phyloP scores from a whole-genome alignment of 1,140 invertebrate species.

The Psix sp. region DNA sequence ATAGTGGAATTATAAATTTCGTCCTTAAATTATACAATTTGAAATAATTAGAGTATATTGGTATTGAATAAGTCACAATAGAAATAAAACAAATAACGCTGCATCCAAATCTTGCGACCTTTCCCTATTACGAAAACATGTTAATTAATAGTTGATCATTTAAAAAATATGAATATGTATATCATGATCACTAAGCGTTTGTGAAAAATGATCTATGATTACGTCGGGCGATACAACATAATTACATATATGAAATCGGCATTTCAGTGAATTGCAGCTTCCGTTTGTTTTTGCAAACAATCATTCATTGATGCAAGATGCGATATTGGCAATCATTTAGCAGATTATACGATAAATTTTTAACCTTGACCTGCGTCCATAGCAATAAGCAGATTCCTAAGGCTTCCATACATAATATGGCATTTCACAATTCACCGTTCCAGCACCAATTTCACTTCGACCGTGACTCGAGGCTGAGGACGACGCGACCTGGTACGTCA shows the following conservation, averaged over 20 bases:
- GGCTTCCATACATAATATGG: constrained; percentile 62
- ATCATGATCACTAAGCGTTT: too few relatives aligned
- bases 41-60: constrained; percentile 22
- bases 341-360: constrained; percentile 41
- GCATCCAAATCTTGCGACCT: too few relatives aligned
- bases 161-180: too few relatives aligned
- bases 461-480: constrained; percentile 69
- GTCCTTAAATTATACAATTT: constrained; percentile 23
- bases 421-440: constrained; percentile 67
- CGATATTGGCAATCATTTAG: constrained; percentile 46
- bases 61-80: constrained; percentile 11
- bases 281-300: constrained; percentile 45
- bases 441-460: constrained; percentile 73
- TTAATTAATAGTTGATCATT: too few relatives aligned
- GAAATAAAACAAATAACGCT: background rate
- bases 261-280: constrained; percentile 34
- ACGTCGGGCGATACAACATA: too few relatives aligned
- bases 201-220: too few relatives aligned
- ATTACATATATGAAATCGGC: constrained; percentile 37
- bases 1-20: constrained; percentile 31
- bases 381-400: constrained; percentile 64
- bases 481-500: constrained; percentile 51
- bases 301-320: constrained; percentile 39
- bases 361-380: constrained; percentile 68
- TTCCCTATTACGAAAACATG: too few relatives aligned